These are phyloP conservation scores for Mythimna lalbum DNA, from an alignment of 2,888 invertebrate genomes.

Conservation along the genomic window DNA sequence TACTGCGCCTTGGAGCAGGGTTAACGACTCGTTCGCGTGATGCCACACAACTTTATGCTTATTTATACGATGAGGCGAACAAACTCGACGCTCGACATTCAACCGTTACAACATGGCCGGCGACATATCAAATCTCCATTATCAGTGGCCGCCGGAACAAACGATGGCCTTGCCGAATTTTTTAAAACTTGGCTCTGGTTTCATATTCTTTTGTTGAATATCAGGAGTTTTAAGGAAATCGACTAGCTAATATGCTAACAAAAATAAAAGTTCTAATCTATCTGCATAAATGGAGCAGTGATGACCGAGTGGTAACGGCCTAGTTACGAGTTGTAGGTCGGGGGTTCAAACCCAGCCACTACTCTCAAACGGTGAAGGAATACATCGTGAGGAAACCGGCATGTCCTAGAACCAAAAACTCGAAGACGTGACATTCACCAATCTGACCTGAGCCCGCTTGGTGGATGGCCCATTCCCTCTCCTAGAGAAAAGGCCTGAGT, in stretches of 20 bases:
- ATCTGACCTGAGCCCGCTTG: too few species aligned
- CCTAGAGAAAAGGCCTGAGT: too few species aligned
- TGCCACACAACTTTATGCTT: conserved; percentile 84
- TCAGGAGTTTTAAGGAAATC: conserved; percentile 19
- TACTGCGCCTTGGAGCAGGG: conserved; percentile 83
- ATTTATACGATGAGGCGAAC: conserved; percentile 86
- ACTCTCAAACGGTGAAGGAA: too few species aligned
- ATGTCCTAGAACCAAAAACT: too few species aligned
- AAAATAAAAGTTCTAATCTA: too few species aligned
- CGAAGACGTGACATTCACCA: too few species aligned
- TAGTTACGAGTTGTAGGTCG: too few species aligned
- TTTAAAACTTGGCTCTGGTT: conserved; percentile 36
- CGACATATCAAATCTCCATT: conserved; percentile 88
- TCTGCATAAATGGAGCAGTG: too few species aligned
- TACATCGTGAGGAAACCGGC: too few species aligned
- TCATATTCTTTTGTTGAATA: conserved; percentile 38
- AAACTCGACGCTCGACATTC: conserved; percentile 81
- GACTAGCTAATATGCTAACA: not conserved
- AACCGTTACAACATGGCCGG: conserved; percentile 79
- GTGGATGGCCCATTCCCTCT: too few species aligned
- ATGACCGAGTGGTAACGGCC: too few species aligned
- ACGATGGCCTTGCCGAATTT: conserved; percentile 63
- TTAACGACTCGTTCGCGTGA: conserved; percentile 89
- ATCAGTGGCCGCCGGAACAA: conserved; percentile 73
- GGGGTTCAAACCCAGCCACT: too few species aligned